These are phyloP conservation scores for Phocoena sinus DNA, from an alignment of 2,113 vertebrate species.

Conservation along the genomic window DNA sequence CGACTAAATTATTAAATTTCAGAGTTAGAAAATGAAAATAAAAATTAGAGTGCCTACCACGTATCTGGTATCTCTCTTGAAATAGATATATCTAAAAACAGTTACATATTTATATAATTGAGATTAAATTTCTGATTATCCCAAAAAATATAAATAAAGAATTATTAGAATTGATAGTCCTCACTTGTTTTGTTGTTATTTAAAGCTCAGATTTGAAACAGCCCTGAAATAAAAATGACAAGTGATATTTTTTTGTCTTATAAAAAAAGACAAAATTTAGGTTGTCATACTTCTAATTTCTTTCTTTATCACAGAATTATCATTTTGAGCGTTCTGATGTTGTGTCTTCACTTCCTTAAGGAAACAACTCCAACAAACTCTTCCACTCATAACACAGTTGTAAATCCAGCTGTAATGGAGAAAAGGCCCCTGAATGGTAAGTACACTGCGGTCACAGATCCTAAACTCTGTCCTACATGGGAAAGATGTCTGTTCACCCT, in stretches of 20 bases:
- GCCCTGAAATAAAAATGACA: not conserved
- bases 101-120: not conserved
- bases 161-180: not conserved
- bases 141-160: not conserved
- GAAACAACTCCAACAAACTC: not conserved
- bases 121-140: not conserved
- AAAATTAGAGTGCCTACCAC: not conserved
- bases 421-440: not conserved
- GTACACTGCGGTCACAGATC: not conserved
- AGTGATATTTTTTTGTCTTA: not conserved
- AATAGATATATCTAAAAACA: not conserved
- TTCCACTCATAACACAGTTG: not conserved
- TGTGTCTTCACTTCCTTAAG: not conserved
- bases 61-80: not conserved
- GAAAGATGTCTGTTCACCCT: not conserved
- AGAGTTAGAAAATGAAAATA: not conserved
- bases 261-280: not conserved
- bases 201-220: conserved; percentile 2
- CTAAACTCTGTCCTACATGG: not conserved
- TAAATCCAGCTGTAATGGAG: not conserved
- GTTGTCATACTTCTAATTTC: not conserved
- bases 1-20: not conserved
- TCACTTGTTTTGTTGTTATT: not conserved
- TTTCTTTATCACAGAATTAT: not conserved
- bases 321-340: not conserved